Evolutionary conservation across 1,140 invertebrate genomes (phyloP).

Genomic region (Wiebesia pumilae): DNA sequence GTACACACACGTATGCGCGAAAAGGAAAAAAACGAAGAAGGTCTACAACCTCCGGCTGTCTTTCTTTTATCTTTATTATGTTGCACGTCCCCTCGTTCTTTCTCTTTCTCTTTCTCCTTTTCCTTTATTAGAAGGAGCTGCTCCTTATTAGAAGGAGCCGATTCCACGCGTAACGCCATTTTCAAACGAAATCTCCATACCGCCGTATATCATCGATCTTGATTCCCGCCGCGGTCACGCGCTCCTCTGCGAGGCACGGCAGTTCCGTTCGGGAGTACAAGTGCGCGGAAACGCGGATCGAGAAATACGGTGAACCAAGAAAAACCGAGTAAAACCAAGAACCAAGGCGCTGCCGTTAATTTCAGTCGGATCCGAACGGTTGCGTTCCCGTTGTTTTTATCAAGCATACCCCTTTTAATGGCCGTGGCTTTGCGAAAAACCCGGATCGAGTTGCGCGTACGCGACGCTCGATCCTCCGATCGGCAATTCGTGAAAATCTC

Average conservation of each 20-base stretch:
- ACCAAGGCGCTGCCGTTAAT: neutral
- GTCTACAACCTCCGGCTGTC: conserved; percentile 26
- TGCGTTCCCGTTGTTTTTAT: no score
- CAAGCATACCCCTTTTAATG: neutral
- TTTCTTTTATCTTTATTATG: conserved; percentile 33
- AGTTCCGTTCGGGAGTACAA: neutral
- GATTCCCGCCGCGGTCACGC: neutral
- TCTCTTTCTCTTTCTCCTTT: neutral
- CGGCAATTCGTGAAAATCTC: neutral
- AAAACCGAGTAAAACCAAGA: neutral
- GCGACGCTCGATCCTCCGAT: no score
- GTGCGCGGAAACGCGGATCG: neutral
- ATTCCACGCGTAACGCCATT: neutral
- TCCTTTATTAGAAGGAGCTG: neutral
- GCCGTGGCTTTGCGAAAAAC: neutral
- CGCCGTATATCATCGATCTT: conserved; percentile 20
- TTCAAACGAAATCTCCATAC: neutral
- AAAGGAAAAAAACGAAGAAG: neutral
- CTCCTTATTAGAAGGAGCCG: neutral
- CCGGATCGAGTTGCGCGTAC: no score
- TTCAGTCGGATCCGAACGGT: neutral
- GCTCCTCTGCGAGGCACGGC: neutral
- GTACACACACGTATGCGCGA: neutral
- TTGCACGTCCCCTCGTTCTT: neutral
- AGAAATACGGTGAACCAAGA: no score